These are phyloP conservation scores for Nestor notabilis DNA, from an alignment of 2,113 vertebrate genomes.

Conservation along the genomic window DNA sequence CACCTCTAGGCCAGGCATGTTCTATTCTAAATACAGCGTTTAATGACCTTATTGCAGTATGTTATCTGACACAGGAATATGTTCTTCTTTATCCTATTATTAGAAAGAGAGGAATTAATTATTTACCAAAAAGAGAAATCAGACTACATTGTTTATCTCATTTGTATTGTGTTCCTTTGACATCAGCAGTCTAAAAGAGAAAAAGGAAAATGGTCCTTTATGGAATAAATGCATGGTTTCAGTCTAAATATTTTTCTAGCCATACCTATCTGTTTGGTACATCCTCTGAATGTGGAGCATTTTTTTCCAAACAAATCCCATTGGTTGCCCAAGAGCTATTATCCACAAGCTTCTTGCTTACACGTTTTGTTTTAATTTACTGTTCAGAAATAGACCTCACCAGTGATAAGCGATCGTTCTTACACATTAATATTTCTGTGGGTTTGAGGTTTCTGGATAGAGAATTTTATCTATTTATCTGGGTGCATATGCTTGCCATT, in stretches of 20 bases:
- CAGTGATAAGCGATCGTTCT: not conserved
- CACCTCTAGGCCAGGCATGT: not conserved
- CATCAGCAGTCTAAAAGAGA: not conserved
- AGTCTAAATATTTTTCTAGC: constrained; percentile 23
- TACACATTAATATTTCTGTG: not conserved
- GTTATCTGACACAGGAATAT: not conserved
- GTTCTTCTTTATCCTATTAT: constrained; percentile 31
- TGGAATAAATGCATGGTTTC: constrained; percentile 17
- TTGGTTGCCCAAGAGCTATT: not conserved
- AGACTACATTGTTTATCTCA: not conserved
- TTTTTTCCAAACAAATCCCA: constrained; percentile 17
- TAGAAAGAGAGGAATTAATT: not conserved
- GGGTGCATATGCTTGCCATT: not conserved
- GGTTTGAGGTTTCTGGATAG: not conserved
- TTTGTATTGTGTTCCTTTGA: constrained; percentile 28
- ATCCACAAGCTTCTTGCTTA: not conserved
- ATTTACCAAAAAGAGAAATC: constrained; percentile 6
- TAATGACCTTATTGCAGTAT: not conserved
- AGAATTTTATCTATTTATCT: not conserved
- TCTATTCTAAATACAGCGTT: not conserved
- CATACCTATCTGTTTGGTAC: not conserved
- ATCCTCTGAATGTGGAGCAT: not conserved
- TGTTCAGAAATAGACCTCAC: not conserved
- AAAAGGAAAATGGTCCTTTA: constrained; percentile 16
- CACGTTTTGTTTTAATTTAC: constrained; percentile 14